Conservation (phyloP, 2,797 vertebrate species). For the Falco berigora region DNA sequence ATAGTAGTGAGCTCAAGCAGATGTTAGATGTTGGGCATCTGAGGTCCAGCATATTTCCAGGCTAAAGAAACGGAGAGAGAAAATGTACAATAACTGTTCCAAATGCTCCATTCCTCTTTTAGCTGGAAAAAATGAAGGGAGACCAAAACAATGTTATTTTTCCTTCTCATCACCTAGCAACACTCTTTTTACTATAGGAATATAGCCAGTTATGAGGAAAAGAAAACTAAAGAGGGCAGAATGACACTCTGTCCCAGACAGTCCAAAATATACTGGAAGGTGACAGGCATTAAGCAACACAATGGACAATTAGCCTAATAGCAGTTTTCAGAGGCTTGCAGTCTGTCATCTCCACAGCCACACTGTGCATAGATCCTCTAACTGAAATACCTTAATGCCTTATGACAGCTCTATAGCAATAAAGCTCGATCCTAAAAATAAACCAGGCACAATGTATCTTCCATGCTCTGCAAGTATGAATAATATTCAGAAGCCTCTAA, state of each 20-base stretch:
- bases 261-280: not conserved
- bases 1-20: not conserved
- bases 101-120: not conserved
- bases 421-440: slow-evolving; percentile 66
- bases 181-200: not conserved
- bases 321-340: slow-evolving; percentile 8
- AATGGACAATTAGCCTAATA: slow-evolving; percentile 46
- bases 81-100: not conserved
- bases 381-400: slow-evolving; percentile 18
- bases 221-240: not conserved
- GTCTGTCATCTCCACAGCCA: slow-evolving; percentile 18
- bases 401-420: slow-evolving; percentile 24
- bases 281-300: slow-evolving; percentile 2
- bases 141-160: slow-evolving; percentile 42
- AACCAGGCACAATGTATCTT: slow-evolving; percentile 55
- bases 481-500: slow-evolving; percentile 35
- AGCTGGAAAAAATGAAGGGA: slow-evolving; percentile 35
- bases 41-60: not conserved
- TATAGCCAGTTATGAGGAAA: not conserved
- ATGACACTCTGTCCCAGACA: not conserved
- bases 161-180: slow-evolving; percentile 33
- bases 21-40: not conserved
- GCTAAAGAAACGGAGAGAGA: not conserved
- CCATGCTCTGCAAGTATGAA: slow-evolving; percentile 43
- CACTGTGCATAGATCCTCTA: not conserved